Evolutionary conservation across 1,140 invertebrate species (phyloP).

Genomic region (Euura lappo): DNA sequence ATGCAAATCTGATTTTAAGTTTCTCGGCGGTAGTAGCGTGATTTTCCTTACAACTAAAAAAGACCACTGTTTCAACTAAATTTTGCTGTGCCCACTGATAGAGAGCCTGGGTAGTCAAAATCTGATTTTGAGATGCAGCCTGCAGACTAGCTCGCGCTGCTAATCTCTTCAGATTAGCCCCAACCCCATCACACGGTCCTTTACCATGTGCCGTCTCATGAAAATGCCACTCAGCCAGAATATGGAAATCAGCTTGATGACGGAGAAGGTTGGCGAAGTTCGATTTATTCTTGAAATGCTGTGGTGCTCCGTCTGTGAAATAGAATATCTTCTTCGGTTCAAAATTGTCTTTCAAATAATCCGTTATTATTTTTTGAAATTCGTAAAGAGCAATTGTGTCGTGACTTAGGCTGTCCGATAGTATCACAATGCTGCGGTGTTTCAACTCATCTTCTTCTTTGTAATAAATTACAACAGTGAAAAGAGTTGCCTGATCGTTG

Average conservation of each 20-base stretch:
- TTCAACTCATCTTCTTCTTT: conserved; percentile 14
- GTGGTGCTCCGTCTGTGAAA: conserved; percentile 41
- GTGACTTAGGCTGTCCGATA: conserved; percentile 24
- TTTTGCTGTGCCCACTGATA: too few relatives aligned
- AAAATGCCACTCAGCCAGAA: conserved; percentile 46
- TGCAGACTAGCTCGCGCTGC: conserved; percentile 30
- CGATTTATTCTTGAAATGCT: conserved; percentile 45
- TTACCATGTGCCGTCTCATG: conserved; percentile 35
- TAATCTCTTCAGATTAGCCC: conserved; percentile 30
- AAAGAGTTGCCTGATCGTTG: conserved; percentile 35
- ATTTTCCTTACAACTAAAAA: too few relatives aligned
- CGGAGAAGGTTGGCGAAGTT: conserved; percentile 42
- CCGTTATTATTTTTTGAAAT: conserved; percentile 11
- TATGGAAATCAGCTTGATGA: conserved; percentile 39
- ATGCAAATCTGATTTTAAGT: too few relatives aligned
- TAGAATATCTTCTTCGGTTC: conserved; percentile 28
- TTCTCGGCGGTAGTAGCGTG: too few relatives aligned
- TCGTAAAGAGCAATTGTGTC: conserved; percentile 20
- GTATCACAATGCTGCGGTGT: conserved; percentile 19
- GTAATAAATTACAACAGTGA: conserved; percentile 31
- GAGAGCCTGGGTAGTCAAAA: neutral
- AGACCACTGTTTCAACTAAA: too few relatives aligned
- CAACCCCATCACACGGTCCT: conserved; percentile 36
- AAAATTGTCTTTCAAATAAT: neutral
- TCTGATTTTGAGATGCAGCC: conserved; percentile 19